Evolutionary conservation across 2,888 invertebrate species (phyloP).

Genomic region (Drosophila mayaguana): DNA sequence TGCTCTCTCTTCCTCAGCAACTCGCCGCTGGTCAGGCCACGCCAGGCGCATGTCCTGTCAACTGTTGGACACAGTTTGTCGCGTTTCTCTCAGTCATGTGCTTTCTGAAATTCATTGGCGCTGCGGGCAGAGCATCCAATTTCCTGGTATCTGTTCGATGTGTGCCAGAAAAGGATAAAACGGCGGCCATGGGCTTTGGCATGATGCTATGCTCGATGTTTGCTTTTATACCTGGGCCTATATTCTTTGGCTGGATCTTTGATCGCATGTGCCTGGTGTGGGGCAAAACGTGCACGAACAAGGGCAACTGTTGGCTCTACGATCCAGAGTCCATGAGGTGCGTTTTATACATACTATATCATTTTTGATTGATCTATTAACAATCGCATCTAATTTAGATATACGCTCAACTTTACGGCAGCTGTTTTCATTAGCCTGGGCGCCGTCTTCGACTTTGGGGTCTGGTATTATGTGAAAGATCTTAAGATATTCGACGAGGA

Average conservation of each 20-base stretch:
- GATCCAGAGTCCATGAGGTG: constrained; percentile 87
- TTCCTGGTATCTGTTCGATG: constrained; percentile 88
- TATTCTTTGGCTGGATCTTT: constrained; percentile 90
- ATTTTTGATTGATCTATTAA: background rate
- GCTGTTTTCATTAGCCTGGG: constrained; percentile 89
- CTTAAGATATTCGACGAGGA: constrained; percentile 90
- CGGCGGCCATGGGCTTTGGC: constrained; percentile 90
- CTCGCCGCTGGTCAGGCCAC: constrained; percentile 84
- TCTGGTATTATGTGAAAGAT: constrained; percentile 90
- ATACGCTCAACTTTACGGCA: constrained; percentile 88
- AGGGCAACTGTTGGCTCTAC: constrained; percentile 91
- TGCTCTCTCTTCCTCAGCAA: constrained; percentile 35
- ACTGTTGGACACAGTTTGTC: constrained; percentile 87
- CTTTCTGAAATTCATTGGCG: constrained; percentile 87
- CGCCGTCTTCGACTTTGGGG: constrained; percentile 88
- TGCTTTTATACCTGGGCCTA: constrained; percentile 91
- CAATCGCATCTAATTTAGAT: constrained; percentile 82
- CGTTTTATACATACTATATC: background rate
- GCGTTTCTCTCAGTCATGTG: constrained; percentile 87
- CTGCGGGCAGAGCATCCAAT: constrained; percentile 88
- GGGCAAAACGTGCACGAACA: constrained; percentile 90
- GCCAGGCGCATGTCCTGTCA: constrained; percentile 87
- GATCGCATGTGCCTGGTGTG: constrained; percentile 89
- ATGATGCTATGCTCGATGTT: constrained; percentile 89
- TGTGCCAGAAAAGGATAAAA: constrained; percentile 90